Percentiles rank a stretch among this genome's conserved stretches.
Conservation (phyloP, 2,113 vertebrate genomes). For the Morone saxatilis region DNA sequence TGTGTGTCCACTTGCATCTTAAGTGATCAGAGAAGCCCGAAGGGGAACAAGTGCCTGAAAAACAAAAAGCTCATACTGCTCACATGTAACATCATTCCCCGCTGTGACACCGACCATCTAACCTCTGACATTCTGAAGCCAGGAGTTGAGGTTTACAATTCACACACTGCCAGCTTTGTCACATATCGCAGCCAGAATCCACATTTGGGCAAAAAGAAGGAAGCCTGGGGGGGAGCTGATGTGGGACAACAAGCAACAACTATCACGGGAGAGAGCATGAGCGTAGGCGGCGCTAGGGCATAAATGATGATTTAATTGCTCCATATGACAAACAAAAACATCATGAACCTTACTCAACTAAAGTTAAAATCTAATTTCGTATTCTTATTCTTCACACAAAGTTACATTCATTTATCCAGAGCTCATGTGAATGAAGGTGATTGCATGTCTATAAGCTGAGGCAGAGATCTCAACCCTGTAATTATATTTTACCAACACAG, state of each 20-base stretch:
- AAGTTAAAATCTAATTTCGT: no score
- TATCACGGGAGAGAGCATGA: no score
- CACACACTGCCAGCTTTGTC: background rate
- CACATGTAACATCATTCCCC: background rate
- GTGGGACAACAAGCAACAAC: background rate
- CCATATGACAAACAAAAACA: no score
- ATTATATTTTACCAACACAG: no score
- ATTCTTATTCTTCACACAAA: no score
- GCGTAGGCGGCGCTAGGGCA: no score
- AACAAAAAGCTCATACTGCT: background rate
- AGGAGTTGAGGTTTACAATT: background rate
- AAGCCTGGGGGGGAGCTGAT: background rate
- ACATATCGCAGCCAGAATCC: background rate
- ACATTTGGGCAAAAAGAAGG: background rate
- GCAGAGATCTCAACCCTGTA: no score
- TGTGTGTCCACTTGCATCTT: background rate
- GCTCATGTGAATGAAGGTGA: no score
- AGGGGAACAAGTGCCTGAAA: slow-evolving; percentile 61
- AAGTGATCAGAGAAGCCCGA: slow-evolving; percentile 3
- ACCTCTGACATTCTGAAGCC: background rate
- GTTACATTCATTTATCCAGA: no score
- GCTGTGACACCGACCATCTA: background rate
- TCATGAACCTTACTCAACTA: no score
- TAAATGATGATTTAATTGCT: no score
- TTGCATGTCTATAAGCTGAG: no score